A percentile compares a stretch with the other conserved stretches of the same genome.
Conservation (phyloP, 2,113 vertebrate species). For the Heloderma charlesbogerti region DNA sequence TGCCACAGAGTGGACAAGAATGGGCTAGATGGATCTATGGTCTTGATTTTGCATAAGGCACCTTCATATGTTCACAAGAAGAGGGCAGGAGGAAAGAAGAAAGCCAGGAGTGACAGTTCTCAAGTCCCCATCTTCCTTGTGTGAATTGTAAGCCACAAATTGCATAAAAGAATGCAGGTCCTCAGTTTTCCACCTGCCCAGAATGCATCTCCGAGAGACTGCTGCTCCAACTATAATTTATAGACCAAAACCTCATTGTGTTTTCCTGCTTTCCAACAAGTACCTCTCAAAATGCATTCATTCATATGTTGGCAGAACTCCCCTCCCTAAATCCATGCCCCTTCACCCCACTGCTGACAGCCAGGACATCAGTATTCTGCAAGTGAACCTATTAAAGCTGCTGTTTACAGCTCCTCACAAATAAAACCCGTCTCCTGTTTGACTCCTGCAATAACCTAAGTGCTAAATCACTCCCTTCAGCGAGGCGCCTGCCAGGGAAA, state of each 20-base stretch:
- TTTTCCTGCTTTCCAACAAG: conserved; percentile 14
- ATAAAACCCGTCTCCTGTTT: neutral
- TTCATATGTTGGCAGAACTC: neutral
- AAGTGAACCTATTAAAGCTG: conserved; percentile 23
- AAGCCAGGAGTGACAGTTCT: neutral
- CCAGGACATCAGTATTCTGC: conserved; percentile 14
- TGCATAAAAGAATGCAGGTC: neutral
- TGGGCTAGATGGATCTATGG: neutral
- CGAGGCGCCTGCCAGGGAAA: neutral
- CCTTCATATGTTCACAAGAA: neutral
- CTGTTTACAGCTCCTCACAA: conserved; percentile 27
- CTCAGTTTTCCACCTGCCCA: neutral
- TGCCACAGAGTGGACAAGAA: neutral
- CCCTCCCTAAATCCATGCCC: neutral
- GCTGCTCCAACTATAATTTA: neutral
- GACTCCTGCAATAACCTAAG: neutral
- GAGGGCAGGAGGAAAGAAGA: no score
- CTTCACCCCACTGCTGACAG: neutral
- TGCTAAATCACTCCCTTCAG: neutral
- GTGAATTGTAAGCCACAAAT: neutral
- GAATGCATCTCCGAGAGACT: neutral
- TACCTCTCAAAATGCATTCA: neutral
- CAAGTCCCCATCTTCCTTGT: neutral
- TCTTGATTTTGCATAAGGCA: neutral
- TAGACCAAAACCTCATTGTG: neutral